Base-by-base conservation (phyloP, 1,140 invertebrate species). In the Lethrus apterus region DNA sequence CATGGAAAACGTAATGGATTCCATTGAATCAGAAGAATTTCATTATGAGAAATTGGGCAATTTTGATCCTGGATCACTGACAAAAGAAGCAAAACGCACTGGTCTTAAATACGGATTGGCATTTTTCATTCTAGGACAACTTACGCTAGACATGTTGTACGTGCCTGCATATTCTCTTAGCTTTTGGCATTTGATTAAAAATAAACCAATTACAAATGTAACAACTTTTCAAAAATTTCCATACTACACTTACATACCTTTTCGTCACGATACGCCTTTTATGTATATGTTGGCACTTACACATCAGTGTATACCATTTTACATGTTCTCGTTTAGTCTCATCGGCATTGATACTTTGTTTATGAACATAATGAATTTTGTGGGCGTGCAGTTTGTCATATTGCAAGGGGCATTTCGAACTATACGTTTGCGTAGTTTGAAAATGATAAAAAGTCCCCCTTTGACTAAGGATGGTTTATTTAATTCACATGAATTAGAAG, bases 181-280 rank as follows among this genome's bases (percentile, higher is more conserved):
- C 9, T 21, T 18, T 20, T 36, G 34, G 34, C 23, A 36, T 20
- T 18, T 13, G 4, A 9, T 36, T 9, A 36, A 36, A 10, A 13
- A 36, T 15, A 2, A 20, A 5, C 34, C 34, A 18, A 36, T 36
- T 10, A 8, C 17, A 10, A 45, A 48, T 13, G 21, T 38, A 5
- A 48, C 31, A 7, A 36, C 31, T 13, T 20, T 30, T 26, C 38
- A 44, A 36, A 46, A 40, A 29, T 42, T 64, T 2, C 62, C 62
- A 7, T 61, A 60, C 33, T 59, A 53, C 18, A 58, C 54, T 24
- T 61, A 60, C 58, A 60, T 61, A 47, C 62, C 62, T 0, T 64
- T 64, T 44, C 17, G 24, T 15, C 53, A 54, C 29, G 33, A 53
- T 32, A 62, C 55, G 11, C 44, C 51, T 10, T 15, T 23, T 17